These are phyloP conservation scores for Cheilosia grossa DNA, from an alignment of 2,888 invertebrate genomes.

Conservation along the genomic window DNA sequence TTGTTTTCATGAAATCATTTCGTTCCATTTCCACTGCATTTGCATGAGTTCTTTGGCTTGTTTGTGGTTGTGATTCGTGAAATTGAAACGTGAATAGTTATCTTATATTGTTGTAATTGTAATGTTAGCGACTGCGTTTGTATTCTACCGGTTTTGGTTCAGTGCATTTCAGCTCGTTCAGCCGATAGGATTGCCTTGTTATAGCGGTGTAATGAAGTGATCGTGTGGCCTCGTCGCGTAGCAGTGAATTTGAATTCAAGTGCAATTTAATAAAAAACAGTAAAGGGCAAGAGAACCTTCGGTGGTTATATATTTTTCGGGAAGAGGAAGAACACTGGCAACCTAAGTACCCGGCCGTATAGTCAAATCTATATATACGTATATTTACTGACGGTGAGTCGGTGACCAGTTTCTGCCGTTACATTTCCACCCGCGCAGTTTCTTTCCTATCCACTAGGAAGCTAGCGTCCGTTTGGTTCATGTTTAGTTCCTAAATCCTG, in stretches of 20 bases:
- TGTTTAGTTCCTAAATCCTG: slow-evolving; percentile 61
- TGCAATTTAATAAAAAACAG: slow-evolving; percentile 52
- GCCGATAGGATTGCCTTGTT: slow-evolving; percentile 39
- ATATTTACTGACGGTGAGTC: slow-evolving; percentile 40
- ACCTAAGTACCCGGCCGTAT: slow-evolving; percentile 34
- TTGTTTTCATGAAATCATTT: slow-evolving; percentile 51
- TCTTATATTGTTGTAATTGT: slow-evolving; percentile 9
- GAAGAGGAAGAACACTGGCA: slow-evolving; percentile 53
- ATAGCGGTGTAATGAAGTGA: slow-evolving; percentile 5
- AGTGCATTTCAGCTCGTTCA: slow-evolving; percentile 73
- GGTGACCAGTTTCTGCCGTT: slow-evolving; percentile 58
- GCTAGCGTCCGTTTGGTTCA: slow-evolving; percentile 10
- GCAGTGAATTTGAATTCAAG: slow-evolving; percentile 60
- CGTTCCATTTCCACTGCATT: slow-evolving; percentile 57
- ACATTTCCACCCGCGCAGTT: slow-evolving; percentile 53
- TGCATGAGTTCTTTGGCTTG: neutral
- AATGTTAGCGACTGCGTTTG: slow-evolving; percentile 27
- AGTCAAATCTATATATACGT: slow-evolving; percentile 6
- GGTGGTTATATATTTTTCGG: slow-evolving; percentile 1
- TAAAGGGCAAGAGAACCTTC: slow-evolving; percentile 48
- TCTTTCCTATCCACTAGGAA: slow-evolving; percentile 27
- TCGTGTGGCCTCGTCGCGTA: slow-evolving; percentile 46
- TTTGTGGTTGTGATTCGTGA: too few species aligned
- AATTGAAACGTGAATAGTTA: too few species aligned
- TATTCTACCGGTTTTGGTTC: slow-evolving; percentile 74